Percentiles rank a stretch among this genome's conserved stretches.
phyloP scores from a whole-genome alignment of 2,888 invertebrate species.

The Electrophaes corylata region DNA sequence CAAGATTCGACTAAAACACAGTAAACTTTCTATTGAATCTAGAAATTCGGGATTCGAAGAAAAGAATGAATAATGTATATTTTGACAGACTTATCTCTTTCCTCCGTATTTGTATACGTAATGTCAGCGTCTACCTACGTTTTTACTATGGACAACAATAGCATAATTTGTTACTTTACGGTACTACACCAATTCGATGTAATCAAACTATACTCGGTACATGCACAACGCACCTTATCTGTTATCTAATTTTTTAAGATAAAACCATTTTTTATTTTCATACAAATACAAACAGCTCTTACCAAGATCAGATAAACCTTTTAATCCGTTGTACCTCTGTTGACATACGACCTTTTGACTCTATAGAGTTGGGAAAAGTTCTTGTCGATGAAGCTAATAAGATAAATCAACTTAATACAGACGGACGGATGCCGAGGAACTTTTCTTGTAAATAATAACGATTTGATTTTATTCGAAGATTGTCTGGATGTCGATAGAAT shows the following conservation, averaged over 20 bases:
- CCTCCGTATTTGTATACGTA: not conserved
- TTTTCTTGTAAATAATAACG: constrained; percentile 61
- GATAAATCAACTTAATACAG: constrained; percentile 69
- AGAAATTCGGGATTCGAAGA: no score
- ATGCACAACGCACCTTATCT: constrained; percentile 59
- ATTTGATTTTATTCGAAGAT: constrained; percentile 61
- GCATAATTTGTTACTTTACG: not conserved
- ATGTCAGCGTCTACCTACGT: not conserved
- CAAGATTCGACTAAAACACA: no score
- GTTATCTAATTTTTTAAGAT: constrained; percentile 74
- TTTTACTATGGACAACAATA: not conserved
- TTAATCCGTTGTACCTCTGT: constrained; percentile 43
- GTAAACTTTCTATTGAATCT: no score
- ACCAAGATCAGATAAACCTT: constrained; percentile 46
- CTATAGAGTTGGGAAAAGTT: constrained; percentile 52
- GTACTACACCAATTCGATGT: constrained; percentile 32
- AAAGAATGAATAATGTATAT: no score
- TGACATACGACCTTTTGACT: constrained; percentile 48
- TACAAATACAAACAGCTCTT: constrained; percentile 47
- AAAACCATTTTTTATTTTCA: constrained; percentile 57
- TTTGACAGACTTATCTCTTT: not conserved
- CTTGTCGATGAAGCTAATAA: constrained; percentile 71
- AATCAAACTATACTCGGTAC: constrained; percentile 38
- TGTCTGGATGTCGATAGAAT: constrained; percentile 52
- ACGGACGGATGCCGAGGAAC: constrained; percentile 53